Evolutionary conservation across 1,140 invertebrate genomes (phyloP), one percentile per base, ranked within the genome.

Genomic region (Cepaea nemoralis): DNA sequence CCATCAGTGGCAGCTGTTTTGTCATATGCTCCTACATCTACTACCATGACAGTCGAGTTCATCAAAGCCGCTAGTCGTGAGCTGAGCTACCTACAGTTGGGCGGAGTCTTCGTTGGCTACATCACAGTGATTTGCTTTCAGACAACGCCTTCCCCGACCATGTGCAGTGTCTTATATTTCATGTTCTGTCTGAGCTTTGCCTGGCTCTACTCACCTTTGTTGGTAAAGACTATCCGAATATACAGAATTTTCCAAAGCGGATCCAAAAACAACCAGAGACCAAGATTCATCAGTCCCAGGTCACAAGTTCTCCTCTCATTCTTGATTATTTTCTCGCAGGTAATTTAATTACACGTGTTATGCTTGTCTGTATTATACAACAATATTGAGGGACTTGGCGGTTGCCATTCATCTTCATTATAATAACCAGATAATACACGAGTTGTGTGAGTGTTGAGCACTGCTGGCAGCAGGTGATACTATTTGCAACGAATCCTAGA

Each of bases 141-240:
- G 8, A 90, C 97, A 22, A 93, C 94, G 82, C 92, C 92, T 10
- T 85, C 87, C 1, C 78, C 82, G 22, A 70, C 89, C 50, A 85
- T 92, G 24, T 93, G 93, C 84, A 89, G 90, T 37, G 78, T 91
- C 10, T 91, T 92, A 77, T 90, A 91, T 81, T 90, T 92, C 37
- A 93, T 95, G 0, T 95, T 96, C 8, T 96, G 96, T 5, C 95
- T 98, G 87, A 96, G 96, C 87, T 98, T 98, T 91, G 96, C 96
- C 0, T 94, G 97, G 0, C 95, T 98, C 19, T 98, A 98, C 91
- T 96, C 96, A 0, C 96, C 97, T 3, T 92, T 98, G 0, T 91
- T 98, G 33, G 97, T 96, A 1, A 97, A 98, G 91, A 97, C 97
- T 6, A 97, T 97, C 92, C 93, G 87, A 27, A 98, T 98, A 82